Base-by-base conservation (phyloP, 1,140 invertebrate genomes). In the Pachypeltis micranthus region DNA sequence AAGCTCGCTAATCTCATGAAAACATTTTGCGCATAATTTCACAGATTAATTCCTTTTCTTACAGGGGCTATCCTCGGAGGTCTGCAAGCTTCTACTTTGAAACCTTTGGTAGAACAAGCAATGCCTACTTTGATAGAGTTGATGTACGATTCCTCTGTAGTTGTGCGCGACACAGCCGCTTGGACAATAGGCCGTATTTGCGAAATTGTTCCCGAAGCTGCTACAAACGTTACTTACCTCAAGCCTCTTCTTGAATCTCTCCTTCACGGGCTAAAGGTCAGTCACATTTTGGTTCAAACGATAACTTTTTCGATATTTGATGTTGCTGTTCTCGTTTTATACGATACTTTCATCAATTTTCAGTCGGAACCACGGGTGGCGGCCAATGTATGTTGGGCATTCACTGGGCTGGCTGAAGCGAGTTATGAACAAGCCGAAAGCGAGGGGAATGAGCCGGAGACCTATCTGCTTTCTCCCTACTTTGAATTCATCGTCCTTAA, bases 311-410 rank as follows among this genome's bases (percentile, higher is more conserved):
- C 21, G 16, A 7, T 54, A 54, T 7, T 24, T 23, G 23, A 54
- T 54, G 14, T 24, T 51, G 14, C 39, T 16, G 2, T 1, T 61
- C n/a, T 1, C 1, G n/a, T 21, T 57, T 25, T 56, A 16, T 61
- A 23, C 27, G 47, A 27, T 63, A 2, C 24, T n/a, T 71, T 65
- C 10, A 21, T 10, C 4, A 25, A 25, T 58, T 59, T 59, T 47
- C 47, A 65, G 64, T 87, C 91, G 23, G 95, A 98, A 73, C 93
- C 97, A 0, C 79, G 96, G 28, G 96, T 99, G 0, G 95, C 97
- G 16, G 85, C 93, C 0, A 99, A 99, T 78, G 93, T 98, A n/a
- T 99, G 96, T 72, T 99, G 96, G 96, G 96, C 96, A 0, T 93
- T 99, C 68, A 95, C 91, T 47, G 93, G 93, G 60, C 77, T 99